These are phyloP conservation scores for Ctenosaura bakeri DNA, from an alignment of 2,797 vertebrate genomes.

Conservation along the genomic window DNA sequence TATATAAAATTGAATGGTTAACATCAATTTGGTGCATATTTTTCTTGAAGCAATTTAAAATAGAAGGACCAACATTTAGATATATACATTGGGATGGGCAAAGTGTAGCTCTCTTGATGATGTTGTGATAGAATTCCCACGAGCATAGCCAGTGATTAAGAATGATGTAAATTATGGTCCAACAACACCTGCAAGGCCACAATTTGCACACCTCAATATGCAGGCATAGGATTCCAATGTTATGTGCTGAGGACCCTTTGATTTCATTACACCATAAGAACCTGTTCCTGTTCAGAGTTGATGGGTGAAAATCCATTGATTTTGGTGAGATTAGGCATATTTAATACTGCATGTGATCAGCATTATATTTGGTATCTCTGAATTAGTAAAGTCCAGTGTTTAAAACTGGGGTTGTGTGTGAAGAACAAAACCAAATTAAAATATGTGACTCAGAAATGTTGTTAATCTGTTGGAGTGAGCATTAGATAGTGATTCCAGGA, in stretches of 20 bases:
- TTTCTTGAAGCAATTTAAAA: neutral
- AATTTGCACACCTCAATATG: neutral
- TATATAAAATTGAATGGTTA: neutral
- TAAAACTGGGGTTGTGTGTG: conserved; percentile 22
- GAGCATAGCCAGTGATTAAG: too few species aligned
- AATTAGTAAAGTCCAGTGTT: neutral
- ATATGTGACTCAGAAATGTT: conserved; percentile 53
- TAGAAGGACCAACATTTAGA: too few species aligned
- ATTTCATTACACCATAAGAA: neutral
- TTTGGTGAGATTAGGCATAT: neutral
- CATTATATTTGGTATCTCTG: neutral
- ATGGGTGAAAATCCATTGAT: neutral
- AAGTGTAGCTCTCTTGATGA: too few species aligned
- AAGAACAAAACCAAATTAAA: conserved; percentile 30
- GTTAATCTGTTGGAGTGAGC: neutral
- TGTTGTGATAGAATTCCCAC: too few species aligned
- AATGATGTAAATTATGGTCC: too few species aligned
- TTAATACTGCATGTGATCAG: neutral
- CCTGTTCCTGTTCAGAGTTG: neutral
- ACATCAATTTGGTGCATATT: neutral
- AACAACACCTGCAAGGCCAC: too few species aligned
- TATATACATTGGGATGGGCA: too few species aligned
- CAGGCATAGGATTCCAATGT: neutral
- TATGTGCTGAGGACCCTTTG: neutral
- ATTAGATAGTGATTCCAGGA: conserved; percentile 63